phyloP scores from a whole-genome alignment of 2,113 vertebrate species.

The Scortum barcoo region DNA sequence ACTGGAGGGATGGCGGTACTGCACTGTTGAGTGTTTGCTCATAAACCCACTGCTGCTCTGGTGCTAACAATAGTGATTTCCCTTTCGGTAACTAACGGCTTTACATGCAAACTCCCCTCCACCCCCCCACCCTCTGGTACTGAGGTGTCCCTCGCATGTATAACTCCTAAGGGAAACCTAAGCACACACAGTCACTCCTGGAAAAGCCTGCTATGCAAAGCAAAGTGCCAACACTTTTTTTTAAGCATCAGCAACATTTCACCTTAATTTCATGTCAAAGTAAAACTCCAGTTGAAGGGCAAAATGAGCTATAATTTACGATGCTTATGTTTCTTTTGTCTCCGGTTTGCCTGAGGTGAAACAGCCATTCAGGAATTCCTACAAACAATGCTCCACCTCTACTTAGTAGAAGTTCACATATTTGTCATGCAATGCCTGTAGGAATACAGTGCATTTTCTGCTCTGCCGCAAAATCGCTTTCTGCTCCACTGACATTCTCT shows the following conservation, averaged over 20 bases:
- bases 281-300: conserved; percentile 41
- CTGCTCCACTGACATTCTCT: conserved; percentile 71
- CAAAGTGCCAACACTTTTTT: neutral
- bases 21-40: conserved; percentile 17
- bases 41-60: conserved; percentile 21
- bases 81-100: conserved; percentile 36
- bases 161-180: conserved; percentile 24
- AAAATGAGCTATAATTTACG: conserved; percentile 16
- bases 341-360: conserved; percentile 47
- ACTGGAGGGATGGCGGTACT: conserved; percentile 34
- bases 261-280: conserved; percentile 30
- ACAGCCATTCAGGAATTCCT: conserved; percentile 73
- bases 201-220: conserved; percentile 29
- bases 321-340: conserved; percentile 22
- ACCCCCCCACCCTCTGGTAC: neutral
- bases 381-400: conserved; percentile 64
- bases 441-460: conserved; percentile 81
- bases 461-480: conserved; percentile 75
- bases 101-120: neutral
- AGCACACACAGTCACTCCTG: conserved; percentile 6
- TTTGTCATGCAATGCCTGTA: conserved; percentile 79
- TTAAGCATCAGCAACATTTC: conserved; percentile 29
- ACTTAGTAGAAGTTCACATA: conserved; percentile 73
- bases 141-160: conserved; percentile 17
- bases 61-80: conserved; percentile 30